Evolutionary conservation across 2,888 invertebrate species (phyloP), one percentile per base, ranked within the genome.

Genomic region (Ophraella communa): DNA sequence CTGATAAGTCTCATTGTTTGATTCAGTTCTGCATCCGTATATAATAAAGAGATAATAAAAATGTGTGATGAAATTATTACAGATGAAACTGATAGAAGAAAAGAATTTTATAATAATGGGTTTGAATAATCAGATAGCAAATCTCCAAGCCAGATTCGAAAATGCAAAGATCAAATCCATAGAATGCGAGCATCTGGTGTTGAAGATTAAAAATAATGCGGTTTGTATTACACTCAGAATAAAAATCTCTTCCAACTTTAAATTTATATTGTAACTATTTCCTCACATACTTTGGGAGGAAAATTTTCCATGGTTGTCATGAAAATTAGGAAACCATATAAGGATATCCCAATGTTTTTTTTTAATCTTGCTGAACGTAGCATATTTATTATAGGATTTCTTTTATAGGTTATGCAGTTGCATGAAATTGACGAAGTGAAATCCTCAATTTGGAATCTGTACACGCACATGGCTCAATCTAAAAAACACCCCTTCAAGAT

Each of bases 21-120:
- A n/a, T n/a, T n/a, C n/a, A n/a, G n/a, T n/a, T n/a, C n/a, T n/a
- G n/a, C n/a, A n/a, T n/a, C n/a, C n/a, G n/a, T n/a, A n/a, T n/a
- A n/a, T n/a, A n/a, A n/a, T n/a, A n/a, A n/a, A n/a, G n/a, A n/a
- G n/a, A n/a, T n/a, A n/a, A n/a, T n/a, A n/a, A n/a, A n/a, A n/a
- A n/a, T n/a, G n/a, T n/a, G 5, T 51, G n/a, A n/a, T 24, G 27
- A 11, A 44, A 33, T 11, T 44, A 17, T 61, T 74, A 70, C 57
- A 78, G 79, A 85, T 86, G 44, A 79, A 83, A 8, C 80, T 87
- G 59, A 86, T 87, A 0, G 88, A 89, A 72, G 85, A 85, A 74
- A 88, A 88, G 78, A 85, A 86, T 23, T 85, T 88, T 17, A 85
- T 84, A 66, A 83, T 89, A 62, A 87, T 89, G 85, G 87, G 86